phyloP scores from a whole-genome alignment of 2,113 vertebrate species.

The Todiramphus chloris region DNA sequence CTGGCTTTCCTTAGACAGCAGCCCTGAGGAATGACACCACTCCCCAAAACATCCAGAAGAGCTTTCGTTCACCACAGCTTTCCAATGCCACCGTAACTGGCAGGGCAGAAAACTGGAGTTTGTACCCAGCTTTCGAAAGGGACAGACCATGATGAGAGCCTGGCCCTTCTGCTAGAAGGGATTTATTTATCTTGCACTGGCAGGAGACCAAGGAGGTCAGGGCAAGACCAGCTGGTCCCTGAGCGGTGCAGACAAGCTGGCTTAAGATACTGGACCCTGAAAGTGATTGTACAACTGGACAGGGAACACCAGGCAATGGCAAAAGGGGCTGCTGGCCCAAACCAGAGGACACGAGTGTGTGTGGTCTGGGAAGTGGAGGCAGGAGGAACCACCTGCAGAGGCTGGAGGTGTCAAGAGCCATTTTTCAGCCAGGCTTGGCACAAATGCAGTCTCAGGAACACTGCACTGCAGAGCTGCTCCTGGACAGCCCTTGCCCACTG shows the following conservation, averaged over 20 bases:
- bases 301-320: neutral
- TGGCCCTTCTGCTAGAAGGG: constrained; percentile 68
- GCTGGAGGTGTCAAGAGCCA: neutral
- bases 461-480: neutral
- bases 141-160: neutral
- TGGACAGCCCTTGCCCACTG: too few relatives aligned
- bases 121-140: constrained; percentile 62
- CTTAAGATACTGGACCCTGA: neutral
- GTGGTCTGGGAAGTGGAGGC: rapidly evolving
- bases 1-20: neutral
- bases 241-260: constrained; percentile 46
- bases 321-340: neutral
- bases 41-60: neutral
- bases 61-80: neutral
- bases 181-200: constrained; percentile 53
- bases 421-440: neutral
- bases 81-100: neutral
- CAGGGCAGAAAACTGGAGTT: neutral
- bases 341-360: rapidly evolving
- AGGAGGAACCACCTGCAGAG: neutral
- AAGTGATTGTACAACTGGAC: rapidly evolving
- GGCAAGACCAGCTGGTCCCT: constrained; percentile 57
- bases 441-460: neutral
- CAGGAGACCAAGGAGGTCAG: constrained; percentile 53
- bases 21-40: rapidly evolving